Evolutionary conservation across 2,888 invertebrate species (phyloP).

Genomic region (Helicoverpa assulta): DNA sequence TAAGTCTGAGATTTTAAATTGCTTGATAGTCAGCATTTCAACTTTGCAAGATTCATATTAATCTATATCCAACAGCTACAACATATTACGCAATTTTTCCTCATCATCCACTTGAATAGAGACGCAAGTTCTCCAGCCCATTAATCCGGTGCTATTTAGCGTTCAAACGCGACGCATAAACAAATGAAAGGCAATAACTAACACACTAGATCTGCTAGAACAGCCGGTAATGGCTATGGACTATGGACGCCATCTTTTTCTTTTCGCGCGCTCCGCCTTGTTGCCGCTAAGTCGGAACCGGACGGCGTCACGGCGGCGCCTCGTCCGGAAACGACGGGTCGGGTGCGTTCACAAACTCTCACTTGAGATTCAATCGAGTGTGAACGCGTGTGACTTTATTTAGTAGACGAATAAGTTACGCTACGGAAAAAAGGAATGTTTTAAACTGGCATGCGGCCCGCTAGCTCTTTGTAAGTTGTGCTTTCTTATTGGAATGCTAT

Average conservation of each 20-base stretch:
- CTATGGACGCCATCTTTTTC: conserved; percentile 74
- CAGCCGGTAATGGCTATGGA: conserved; percentile 76
- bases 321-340: conserved; percentile 77
- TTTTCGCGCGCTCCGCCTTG: conserved; percentile 70
- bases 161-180: conserved; percentile 63
- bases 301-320: conserved; percentile 86
- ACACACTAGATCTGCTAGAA: conserved; percentile 70
- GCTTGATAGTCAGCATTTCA: too few relatives aligned
- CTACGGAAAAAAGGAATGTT: conserved; percentile 54
- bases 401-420: conserved; percentile 67
- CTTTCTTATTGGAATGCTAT: conserved; percentile 51
- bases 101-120: conserved; percentile 24
- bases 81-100: conserved; percentile 24
- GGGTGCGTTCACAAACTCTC: conserved; percentile 78
- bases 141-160: conserved; percentile 63
- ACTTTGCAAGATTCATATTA: conserved; percentile 17
- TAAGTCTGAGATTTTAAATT: background rate
- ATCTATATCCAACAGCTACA: conserved; percentile 3
- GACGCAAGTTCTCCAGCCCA: conserved; percentile 40
- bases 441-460: conserved; percentile 63
- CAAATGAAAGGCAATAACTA: conserved; percentile 75
- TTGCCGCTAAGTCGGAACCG: conserved; percentile 72
- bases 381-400: conserved; percentile 73
- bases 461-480: conserved; percentile 40
- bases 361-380: conserved; percentile 79